A percentile compares a stretch with the other conserved stretches of the same genome.
Evolutionary conservation across 2,113 vertebrate genomes (phyloP).

Genomic region (Gobiocypris rarus): DNA sequence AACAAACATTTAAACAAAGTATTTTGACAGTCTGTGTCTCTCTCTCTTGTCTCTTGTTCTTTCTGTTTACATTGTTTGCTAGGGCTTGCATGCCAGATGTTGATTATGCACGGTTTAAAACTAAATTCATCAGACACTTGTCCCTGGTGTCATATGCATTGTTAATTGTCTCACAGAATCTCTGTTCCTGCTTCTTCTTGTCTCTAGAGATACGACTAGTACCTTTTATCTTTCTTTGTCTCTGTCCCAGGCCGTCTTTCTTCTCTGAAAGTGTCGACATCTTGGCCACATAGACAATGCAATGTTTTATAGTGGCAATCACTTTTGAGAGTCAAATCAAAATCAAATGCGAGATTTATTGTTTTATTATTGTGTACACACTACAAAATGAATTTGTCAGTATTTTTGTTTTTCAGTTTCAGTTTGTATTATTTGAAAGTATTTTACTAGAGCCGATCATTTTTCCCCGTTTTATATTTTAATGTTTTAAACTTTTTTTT

Average conservation of each 20-base stretch:
- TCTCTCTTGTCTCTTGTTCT: conserved; percentile 30
- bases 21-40: conserved; percentile 29
- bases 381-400: background rate
- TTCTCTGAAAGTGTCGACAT: background rate
- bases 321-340: too few relatives aligned
- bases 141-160: conserved; percentile 28
- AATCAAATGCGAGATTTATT: background rate
- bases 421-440: background rate
- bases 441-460: background rate
- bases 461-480: background rate
- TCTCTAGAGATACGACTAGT: conserved; percentile 10
- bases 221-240: conserved; percentile 15
- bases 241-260: background rate
- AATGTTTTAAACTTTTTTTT: too few relatives aligned
- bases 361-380: background rate
- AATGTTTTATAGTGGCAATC: background rate
- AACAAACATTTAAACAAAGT: conserved; percentile 1
- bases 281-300: background rate
- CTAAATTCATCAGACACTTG: conserved; percentile 15
- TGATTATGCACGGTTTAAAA: conserved; percentile 19
- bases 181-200: background rate
- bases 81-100: conserved; percentile 8
- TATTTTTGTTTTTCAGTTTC: background rate
- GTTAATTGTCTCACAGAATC: conserved; percentile 35
- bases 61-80: conserved; percentile 11